phyloP scores from a whole-genome alignment of 1,140 invertebrate species.

The Lepidurus couesii region DNA sequence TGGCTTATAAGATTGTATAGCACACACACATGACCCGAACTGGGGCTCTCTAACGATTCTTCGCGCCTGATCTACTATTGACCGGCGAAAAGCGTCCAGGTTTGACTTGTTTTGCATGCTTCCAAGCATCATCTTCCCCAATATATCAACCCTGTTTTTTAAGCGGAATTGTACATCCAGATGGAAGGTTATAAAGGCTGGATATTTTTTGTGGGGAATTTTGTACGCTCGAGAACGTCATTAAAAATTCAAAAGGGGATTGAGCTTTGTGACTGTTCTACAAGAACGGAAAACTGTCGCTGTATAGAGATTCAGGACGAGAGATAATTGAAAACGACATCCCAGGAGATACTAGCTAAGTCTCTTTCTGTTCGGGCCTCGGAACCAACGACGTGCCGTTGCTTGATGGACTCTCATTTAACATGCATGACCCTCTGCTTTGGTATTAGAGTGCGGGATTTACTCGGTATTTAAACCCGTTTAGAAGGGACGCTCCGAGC shows the following conservation, averaged over 20 bases:
- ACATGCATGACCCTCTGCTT: slow-evolving; percentile 21
- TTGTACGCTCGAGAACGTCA: neutral
- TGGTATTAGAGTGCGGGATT: slow-evolving; percentile 19
- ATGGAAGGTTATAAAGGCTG: neutral
- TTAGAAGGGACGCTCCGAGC: neutral
- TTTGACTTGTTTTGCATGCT: slow-evolving; percentile 10
- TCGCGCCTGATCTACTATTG: slow-evolving; percentile 18
- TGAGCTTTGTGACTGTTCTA: neutral
- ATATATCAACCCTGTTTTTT: neutral
- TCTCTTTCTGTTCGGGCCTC: neutral
- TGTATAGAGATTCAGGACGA: slow-evolving; percentile 11
- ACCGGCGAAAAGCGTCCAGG: neutral
- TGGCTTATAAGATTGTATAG: neutral
- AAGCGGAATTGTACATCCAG: neutral
- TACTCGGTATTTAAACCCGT: slow-evolving; percentile 1
- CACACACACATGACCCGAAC: neutral
- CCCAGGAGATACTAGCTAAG: neutral
- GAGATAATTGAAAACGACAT: slow-evolving; percentile 13
- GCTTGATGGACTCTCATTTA: slow-evolving; percentile 15
- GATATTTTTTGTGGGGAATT: neutral
- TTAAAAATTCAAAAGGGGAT: slow-evolving; percentile 13
- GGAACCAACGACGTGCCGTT: neutral
- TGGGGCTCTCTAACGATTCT: neutral
- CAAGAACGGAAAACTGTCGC: neutral
- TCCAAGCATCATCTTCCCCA: neutral